Conservation (phyloP, 2,797 vertebrate species). For the Onychomys arenicola region DNA sequence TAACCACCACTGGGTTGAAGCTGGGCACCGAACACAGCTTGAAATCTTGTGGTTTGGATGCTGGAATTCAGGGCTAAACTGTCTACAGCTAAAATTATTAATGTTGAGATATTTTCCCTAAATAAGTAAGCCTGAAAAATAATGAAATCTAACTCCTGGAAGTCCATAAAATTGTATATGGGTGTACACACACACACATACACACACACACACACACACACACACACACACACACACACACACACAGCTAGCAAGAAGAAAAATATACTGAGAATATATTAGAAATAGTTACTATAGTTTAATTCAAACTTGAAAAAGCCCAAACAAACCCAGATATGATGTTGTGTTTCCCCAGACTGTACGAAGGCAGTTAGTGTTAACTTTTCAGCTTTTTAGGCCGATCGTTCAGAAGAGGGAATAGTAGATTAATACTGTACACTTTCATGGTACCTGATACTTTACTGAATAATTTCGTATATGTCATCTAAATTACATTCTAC, state of each 20-base stretch:
- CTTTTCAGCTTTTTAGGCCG: not conserved
- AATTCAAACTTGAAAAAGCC: conserved; percentile 52
- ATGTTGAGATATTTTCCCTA: conserved; percentile 82
- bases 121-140: conserved; percentile 77
- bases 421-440: conserved; percentile 16
- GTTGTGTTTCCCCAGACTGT: not conserved
- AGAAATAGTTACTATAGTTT: conserved; percentile 61
- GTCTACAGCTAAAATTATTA: conserved; percentile 79
- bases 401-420: conserved; percentile 32
- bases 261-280: conserved; percentile 55
- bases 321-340: not conserved
- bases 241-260: not conserved
- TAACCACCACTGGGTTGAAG: conserved; percentile 79
- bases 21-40: conserved; percentile 82
- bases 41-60: conserved; percentile 86
- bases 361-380: not conserved
- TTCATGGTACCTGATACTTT: conserved; percentile 46
- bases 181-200: not conserved
- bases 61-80: conserved; percentile 73
- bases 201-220: not conserved
- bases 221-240: not conserved
- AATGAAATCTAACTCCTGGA: conserved; percentile 77
- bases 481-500: conserved; percentile 41
- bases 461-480: conserved; percentile 18
- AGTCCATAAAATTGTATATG: conserved; percentile 36